A percentile compares a stretch with the other conserved stretches of the same genome.
Evolutionary conservation across 2,797 vertebrate species (phyloP).

Genomic region (Hemitrygon akajei): DNA sequence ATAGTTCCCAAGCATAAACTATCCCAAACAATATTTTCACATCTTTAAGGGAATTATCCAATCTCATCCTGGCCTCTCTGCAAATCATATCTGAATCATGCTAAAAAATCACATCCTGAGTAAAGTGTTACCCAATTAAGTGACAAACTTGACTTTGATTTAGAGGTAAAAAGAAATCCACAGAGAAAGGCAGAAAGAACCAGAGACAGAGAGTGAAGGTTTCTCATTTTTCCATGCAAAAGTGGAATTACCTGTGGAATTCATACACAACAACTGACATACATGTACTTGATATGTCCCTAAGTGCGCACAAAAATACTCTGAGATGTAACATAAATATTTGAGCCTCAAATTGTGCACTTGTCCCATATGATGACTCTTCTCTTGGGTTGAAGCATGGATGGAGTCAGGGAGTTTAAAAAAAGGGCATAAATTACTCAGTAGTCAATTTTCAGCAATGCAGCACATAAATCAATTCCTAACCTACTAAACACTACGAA

Average conservation of each 20-base stretch:
- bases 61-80: neutral
- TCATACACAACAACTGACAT: neutral
- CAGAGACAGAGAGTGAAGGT: neutral
- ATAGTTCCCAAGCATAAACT: neutral
- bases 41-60: neutral
- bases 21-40: neutral
- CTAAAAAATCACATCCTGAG: neutral
- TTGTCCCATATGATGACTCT: neutral
- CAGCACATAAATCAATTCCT: neutral
- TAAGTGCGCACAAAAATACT: neutral
- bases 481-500: neutral
- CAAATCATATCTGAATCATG: neutral
- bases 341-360: neutral
- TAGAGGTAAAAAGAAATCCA: neutral
- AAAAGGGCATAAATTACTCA: neutral
- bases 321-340: neutral
- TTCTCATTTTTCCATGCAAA: neutral
- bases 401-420: neutral
- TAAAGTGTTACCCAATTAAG: neutral
- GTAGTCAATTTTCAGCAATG: neutral
- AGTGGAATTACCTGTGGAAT: neutral
- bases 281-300: neutral
- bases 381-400: no score
- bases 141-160: no score
- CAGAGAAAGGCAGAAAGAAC: no score